Evolutionary conservation across 2,113 vertebrate species (phyloP), one percentile per base, ranked within the genome.

Genomic region (Opisthocomus hoazin): DNA sequence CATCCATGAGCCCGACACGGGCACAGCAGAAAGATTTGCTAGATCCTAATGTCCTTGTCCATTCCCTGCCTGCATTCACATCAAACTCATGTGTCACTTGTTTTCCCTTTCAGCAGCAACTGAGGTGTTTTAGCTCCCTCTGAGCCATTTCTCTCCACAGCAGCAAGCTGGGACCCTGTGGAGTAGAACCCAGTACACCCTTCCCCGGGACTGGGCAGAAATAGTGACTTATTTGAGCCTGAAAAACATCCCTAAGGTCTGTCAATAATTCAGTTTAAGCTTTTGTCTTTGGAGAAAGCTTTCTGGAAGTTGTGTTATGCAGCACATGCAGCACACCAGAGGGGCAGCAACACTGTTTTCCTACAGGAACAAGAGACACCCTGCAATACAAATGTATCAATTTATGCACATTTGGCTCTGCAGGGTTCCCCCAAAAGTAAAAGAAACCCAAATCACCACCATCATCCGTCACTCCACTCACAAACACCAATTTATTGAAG

Each of bases 1-100:
- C 75, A 88, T 60, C 71, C 37, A 29, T 0, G 0, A 78, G 60
- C 51, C 66, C 10, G 0, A 57, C 50, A 27, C 51, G 3, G 22
- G 64, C 77, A 69, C 19, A 86, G 50, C 70, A 58, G 37, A 34
- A 77, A 57, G 32, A 66, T 57, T 10, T 57, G 8, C 75, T 76
- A 75, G 29, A 70, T 66, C 21, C 19, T 20, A 9, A 53, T 1
- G 22, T 81, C 74, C 75, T 71, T 51, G 48, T 61, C 37, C 20
- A 21, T 71, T 65, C 17, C 41, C 57, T 60, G 53, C 46, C 57
- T 20, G 46, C 34, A 13, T 71, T 77, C 63, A n/a, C 23, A 81
- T 20, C 61, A 36, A 80, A 64, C 18, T 45, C 69, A 74, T 70
- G 34, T 53, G 36, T 46, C 26, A 10, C 34, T 34, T 26, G 14